Base-by-base conservation (phyloP, 2,888 invertebrate genomes). In the Agonopterix subpropinquella region DNA sequence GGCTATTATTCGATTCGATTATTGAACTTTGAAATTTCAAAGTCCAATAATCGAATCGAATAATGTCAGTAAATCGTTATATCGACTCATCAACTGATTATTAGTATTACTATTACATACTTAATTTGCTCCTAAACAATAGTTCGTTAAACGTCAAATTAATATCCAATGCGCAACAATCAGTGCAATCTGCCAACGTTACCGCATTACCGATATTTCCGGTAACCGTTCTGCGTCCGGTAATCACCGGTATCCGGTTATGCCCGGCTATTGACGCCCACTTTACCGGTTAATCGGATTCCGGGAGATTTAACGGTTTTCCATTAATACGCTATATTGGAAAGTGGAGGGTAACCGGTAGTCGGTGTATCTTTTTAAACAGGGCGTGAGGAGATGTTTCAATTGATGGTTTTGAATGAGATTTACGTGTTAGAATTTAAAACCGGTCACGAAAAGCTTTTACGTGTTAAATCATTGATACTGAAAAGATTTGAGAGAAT, bases 251-350 rank as follows among this genome's bases (percentile, higher is more conserved):
- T 11, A 42, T 47, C 42, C 53, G 44, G 49, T 44, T 41, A 45
- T 47, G 44, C 42, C 54, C 49, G 59, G 51, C 62, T 65, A 69
- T 71, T 67, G 67, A 56, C 67, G 65, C 65, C 57, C 65, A 58
- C 57, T 64, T 64, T 48, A 52, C 62, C 59, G 58, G 62, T 52
- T 70, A 70, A 75, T 70, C 69, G 68, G 69, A 70, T 74, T 65
- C 54, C 52, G 54, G 59, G 57, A 50, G 56, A 52, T 62, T 62
- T 64, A 61, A 57, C 60, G 58, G 61, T 55, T 54, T 56, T 53
- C 56, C 54, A 47, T 56, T 55, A 59, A 59, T 53, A 51, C 53
- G 45, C 43, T 28, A 9, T 36, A 36, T 28, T 44, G 39, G 13
- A 36, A 18, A 41, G 41, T 18, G 46, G 3, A 28, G 43, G 44